Percentiles rank a stretch among this genome's conserved stretches.
Conservation (phyloP, 1,140 invertebrate species). For the Aphidius ervi region DNA sequence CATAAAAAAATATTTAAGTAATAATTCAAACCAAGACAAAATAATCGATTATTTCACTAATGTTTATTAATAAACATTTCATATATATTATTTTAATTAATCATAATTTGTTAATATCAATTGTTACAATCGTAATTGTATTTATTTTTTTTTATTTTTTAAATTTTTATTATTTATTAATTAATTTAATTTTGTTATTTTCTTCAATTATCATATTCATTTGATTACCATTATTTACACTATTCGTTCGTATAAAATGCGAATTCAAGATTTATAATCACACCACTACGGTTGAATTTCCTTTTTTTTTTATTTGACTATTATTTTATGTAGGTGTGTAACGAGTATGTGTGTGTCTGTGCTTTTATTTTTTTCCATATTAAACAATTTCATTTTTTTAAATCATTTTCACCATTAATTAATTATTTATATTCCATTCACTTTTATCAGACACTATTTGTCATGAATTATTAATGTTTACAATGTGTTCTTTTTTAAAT, state of each 20-base stretch:
- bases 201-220: no score
- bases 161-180: slow-evolving; percentile 6
- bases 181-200: no score
- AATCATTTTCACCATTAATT: slow-evolving; percentile 10
- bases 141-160: slow-evolving; percentile 23
- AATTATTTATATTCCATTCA: slow-evolving; percentile 10
- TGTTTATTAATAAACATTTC: slow-evolving; percentile 46
- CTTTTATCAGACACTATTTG: slow-evolving; percentile 43
- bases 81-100: slow-evolving; percentile 44
- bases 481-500: slow-evolving; percentile 15
- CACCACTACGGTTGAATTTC: slow-evolving; percentile 37
- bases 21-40: no score
- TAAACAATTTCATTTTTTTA: background rate
- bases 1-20: no score
- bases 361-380: background rate
- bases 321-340: no score
- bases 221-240: slow-evolving; percentile 46
- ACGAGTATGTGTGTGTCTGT: background rate
- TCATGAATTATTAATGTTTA: slow-evolving; percentile 43
- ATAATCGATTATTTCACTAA: slow-evolving; percentile 35
- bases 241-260: slow-evolving; percentile 50
- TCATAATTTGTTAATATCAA: slow-evolving; percentile 40
- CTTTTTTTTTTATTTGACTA: slow-evolving; percentile 5
- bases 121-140: slow-evolving; percentile 24
- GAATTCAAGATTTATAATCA: slow-evolving; percentile 49